phyloP scores from a whole-genome alignment of 1,140 invertebrate species.

The Stegodyphus mimosarum region DNA sequence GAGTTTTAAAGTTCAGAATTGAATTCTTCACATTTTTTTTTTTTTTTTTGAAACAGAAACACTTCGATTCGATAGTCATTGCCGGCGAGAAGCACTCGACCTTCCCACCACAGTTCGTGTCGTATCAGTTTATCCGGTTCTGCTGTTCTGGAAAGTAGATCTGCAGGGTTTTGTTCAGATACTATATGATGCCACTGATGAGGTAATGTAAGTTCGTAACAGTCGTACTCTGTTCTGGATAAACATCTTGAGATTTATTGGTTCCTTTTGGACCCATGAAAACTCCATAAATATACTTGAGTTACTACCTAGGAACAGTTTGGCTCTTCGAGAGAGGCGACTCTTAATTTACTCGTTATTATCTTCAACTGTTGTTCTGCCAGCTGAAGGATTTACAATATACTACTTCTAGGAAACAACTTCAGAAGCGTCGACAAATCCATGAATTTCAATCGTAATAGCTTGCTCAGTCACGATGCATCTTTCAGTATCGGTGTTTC shows the following conservation, averaged over 20 bases:
- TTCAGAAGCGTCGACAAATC: background rate
- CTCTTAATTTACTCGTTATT: background rate
- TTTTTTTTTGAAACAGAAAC: background rate
- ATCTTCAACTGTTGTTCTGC: background rate
- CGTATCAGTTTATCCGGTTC: background rate
- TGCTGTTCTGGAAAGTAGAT: background rate
- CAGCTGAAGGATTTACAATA: background rate
- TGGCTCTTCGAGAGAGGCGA: background rate
- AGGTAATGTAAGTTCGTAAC: constrained; percentile 61
- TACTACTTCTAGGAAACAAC: background rate
- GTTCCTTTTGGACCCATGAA: no score
- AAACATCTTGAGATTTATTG: constrained; percentile 65
- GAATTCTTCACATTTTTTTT: background rate
- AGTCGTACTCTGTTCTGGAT: constrained; percentile 67
- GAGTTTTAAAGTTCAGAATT: background rate
- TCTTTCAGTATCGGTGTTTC: background rate
- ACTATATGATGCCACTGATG: constrained; percentile 29
- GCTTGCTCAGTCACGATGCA: background rate
- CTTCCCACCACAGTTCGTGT: background rate
- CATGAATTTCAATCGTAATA: background rate
- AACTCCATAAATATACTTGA: background rate
- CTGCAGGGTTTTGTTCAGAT: constrained; percentile 20
- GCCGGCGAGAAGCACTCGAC: background rate
- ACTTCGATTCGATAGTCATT: background rate
- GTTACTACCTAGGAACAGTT: background rate